phyloP scores from a whole-genome alignment of 2,888 invertebrate genomes.

The Lasioglossum calceatum region DNA sequence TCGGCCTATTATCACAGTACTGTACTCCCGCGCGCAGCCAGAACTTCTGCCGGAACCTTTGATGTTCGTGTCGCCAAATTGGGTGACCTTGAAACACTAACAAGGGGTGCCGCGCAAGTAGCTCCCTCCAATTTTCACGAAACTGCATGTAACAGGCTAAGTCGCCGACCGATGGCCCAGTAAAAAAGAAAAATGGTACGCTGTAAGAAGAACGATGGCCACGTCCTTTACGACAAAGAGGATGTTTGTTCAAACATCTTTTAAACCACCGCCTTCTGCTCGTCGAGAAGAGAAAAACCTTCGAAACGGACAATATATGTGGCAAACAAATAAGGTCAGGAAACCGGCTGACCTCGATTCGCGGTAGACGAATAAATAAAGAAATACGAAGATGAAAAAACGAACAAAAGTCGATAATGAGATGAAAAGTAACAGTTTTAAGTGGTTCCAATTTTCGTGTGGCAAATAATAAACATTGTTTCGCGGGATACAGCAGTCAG shows the following conservation, averaged over 20 bases:
- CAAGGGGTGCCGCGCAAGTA: neutral
- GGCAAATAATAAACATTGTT: neutral
- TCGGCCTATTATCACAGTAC: constrained; percentile 9
- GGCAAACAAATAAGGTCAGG: neutral
- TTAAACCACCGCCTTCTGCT: neutral
- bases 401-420: neutral
- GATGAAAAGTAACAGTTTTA: neutral
- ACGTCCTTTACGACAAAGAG: neutral
- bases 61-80: neutral
- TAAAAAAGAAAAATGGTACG: neutral
- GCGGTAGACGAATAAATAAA: neutral
- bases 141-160: constrained; percentile 11
- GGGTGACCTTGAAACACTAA: constrained; percentile 10
- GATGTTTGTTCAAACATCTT: neutral
- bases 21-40: neutral
- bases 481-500: neutral
- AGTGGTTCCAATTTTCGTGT: neutral
- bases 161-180: neutral
- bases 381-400: neutral
- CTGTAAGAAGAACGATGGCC: neutral
- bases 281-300: neutral
- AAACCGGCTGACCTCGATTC: neutral
- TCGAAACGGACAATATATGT: neutral
- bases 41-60: constrained; percentile 5
- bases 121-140: neutral